Evolutionary conservation across 2,113 vertebrate species (phyloP).

Genomic region (Hyaena hyaena): DNA sequence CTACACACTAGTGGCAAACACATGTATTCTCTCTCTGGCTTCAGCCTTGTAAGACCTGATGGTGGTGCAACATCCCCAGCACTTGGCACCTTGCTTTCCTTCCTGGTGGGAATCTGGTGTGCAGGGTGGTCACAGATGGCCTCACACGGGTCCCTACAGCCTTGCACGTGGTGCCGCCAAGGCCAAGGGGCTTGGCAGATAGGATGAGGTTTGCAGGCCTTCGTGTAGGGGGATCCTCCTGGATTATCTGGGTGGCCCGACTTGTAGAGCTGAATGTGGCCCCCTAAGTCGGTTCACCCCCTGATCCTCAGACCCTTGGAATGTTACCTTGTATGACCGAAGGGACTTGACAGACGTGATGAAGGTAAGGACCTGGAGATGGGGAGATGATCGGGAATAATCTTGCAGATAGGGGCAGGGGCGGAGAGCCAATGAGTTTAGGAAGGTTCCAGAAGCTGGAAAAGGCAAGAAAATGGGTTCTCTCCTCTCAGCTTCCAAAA

Average conservation of each 20-base stretch:
- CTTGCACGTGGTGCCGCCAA: background rate
- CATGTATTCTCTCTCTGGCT: background rate
- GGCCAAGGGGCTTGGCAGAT: background rate
- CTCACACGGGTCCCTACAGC: background rate
- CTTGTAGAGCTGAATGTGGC: background rate
- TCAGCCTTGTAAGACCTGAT: background rate
- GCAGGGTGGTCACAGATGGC: background rate
- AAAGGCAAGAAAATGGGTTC: background rate
- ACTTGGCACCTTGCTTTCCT: background rate
- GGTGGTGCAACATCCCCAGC: background rate
- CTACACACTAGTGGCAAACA: background rate
- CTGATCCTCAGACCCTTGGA: background rate
- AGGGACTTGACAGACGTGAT: background rate
- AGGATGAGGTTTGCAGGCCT: background rate
- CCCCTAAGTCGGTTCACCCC: background rate
- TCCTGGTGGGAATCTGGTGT: background rate
- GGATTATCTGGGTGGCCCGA: background rate
- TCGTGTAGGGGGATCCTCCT: background rate
- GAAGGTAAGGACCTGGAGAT: background rate
- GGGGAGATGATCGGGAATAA: background rate
- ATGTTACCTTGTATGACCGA: background rate
- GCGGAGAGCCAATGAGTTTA: background rate
- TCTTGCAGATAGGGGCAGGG: background rate
- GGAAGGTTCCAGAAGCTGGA: background rate
- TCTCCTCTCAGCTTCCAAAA: background rate